Evolutionary conservation across 2,797 vertebrate species (phyloP), one percentile per base, ranked within the genome.

Genomic region (Phoxinus dragarum): DNA sequence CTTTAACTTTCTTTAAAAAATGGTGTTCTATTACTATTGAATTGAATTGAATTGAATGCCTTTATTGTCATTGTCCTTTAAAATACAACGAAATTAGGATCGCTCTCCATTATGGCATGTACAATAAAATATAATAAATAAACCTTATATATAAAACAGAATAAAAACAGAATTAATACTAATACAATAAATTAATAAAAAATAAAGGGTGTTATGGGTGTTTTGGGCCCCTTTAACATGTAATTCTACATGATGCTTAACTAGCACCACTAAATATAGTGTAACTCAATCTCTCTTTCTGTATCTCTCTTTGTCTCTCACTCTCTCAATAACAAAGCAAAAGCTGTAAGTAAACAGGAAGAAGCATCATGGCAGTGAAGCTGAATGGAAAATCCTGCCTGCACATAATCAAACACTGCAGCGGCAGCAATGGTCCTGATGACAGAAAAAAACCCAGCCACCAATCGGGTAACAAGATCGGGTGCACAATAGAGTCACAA

Each of bases 311-410:
- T 3, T 42, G 7, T 64, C 59, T 21, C 5, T 2, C 23, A 23
- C 54, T 73, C 5, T 73, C 2, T 72, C 69, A 73, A 49, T 27
- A 74, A 49, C 36, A 34, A 56, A 36, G 73, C 61, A 49, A 67
- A 49, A 52, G 59, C 59, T 9, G 0, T 11, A 27, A 54, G 61
- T 76, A 84, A 84, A 84, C 47, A 69, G 17, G 14, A 78, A 23
- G 21, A 78, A 78, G 34, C 11, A 21, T 44, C 14, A 69, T 40
- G 34, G 11, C 27, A 47, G 9, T 38, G n/a, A 77, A 42, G 2
- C n/a, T 68, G n/a, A 78, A 84, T 27, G 64, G 82, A 54, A 84
- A 76, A 56, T 75, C 66, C 75, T 54, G 49, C 40, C 76, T 12
- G 27, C 27, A 71, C 67, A 64, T 27, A 69, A 71, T n/a, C 83